Conservation (phyloP, 2,888 invertebrate genomes). For the Eucera pruinosa region DNA sequence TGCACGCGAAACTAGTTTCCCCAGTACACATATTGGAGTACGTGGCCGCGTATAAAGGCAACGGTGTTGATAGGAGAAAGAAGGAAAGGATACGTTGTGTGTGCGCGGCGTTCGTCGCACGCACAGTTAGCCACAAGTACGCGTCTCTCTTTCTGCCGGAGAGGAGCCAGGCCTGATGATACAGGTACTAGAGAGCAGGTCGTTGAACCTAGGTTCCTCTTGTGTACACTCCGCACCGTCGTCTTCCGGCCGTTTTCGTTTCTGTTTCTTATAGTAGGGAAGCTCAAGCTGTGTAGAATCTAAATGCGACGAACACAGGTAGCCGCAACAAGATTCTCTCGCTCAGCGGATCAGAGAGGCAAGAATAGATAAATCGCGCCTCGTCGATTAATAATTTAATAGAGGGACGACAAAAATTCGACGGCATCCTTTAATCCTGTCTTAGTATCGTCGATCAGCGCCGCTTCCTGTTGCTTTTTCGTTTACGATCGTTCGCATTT, state of each 20-base stretch:
- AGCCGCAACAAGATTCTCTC: neutral
- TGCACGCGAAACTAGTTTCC: slow-evolving; percentile 69
- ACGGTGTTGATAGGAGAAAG: neutral
- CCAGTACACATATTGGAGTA: slow-evolving; percentile 33
- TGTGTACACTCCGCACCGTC: slow-evolving; percentile 55
- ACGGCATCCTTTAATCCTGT: neutral
- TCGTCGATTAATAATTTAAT: slow-evolving; percentile 20
- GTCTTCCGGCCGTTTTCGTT: slow-evolving; percentile 68
- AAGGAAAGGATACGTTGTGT: slow-evolving; percentile 39
- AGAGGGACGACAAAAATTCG: neutral
- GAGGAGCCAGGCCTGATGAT: slow-evolving; percentile 68
- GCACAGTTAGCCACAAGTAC: slow-evolving; percentile 66
- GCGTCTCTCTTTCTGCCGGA: slow-evolving; percentile 47
- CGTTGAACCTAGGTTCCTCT: slow-evolving; percentile 67
- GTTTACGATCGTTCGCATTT: neutral
- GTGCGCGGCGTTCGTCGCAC: too few relatives aligned
- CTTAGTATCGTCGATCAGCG: neutral
- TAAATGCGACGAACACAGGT: slow-evolving; percentile 36
- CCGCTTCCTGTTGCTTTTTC: neutral
- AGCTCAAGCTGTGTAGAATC: slow-evolving; percentile 49
- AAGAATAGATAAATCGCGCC: slow-evolving; percentile 29
- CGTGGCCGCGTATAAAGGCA: neutral
- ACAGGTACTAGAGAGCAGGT: slow-evolving; percentile 71
- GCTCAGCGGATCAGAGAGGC: neutral
- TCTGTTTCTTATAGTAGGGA: slow-evolving; percentile 58